Base-by-base conservation (phyloP, 2,888 invertebrate species). In the Ornithoptera priamus region DNA sequence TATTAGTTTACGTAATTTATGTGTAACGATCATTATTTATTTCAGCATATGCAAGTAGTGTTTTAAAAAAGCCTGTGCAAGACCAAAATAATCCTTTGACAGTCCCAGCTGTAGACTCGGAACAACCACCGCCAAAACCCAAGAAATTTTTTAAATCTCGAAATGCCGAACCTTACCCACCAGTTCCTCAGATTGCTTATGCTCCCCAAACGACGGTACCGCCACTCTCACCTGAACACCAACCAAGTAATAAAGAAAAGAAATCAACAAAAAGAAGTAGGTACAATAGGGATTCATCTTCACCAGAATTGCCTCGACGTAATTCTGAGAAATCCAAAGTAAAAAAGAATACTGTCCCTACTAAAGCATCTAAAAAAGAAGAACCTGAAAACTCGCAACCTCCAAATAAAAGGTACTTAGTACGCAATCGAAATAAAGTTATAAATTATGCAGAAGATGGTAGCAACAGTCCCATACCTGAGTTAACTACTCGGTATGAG, bases 71-170 rank as follows among this genome's bases (percentile, higher is more conserved):
- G 73, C 86, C 92, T 73, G 87, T 92, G 30, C 93, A 93, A 82
- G 93, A 93, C 79, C 93, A 93, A 76, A 93, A 93, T 75, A 94
- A 93, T 78, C 90, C 93, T 72, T 85, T 93, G 78, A 91, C 92
- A 78, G 90, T 93, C 66, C 92, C 93, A 73, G 89, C 93, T 68
- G 91, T 93, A 76, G 92, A 92, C 78, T 89, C 93, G 72, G 92
- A 90, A 68, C 88, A 91, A 75, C 88, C 93, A 70, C 90, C 94
- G 75, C 94, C 94, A 77, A 97, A 97, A 85, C 97, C 97, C 61
- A 96, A 97, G 83, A 97, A 97, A 84, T 97, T 97, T 87, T 97
- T 97, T 84, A 97, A 97, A 84, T 97, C 97, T 81, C 95, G 96
- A 66, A 97, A 96, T 87, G 93, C 94, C 24, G 94, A 95, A 75